Evolutionary conservation across 2,888 invertebrate genomes (phyloP), one percentile per base, ranked within the genome.

Genomic region (Drosophila anomalipes): DNA sequence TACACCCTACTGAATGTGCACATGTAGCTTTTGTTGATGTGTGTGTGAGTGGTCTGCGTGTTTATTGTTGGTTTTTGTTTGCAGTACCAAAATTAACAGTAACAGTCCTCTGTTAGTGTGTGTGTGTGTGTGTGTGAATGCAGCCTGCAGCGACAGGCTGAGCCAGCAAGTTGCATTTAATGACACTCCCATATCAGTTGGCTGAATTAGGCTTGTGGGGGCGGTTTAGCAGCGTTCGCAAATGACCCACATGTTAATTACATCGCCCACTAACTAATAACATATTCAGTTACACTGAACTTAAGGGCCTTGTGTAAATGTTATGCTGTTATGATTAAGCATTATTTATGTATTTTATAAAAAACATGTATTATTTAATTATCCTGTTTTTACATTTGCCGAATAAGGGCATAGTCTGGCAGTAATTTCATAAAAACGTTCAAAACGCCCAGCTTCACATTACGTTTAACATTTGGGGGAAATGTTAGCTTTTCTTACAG

Each of bases 1-100:
- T 74, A 86, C 80, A 81, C 83, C 77, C 82, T 69, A 76, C 85
- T 65, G 49, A 65, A 70, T 73, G 60, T 74, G 61, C 81, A 71
- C 75, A 78, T 83, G 74, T 70, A 75, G 76, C 67, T 82, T 79
- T 80, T 83, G 72, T 83, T 72, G 65, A 62, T 52, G 2, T 63
- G 52, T 52, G 37, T 60, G 37, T 76, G n/a, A n/a, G 47, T 64
- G 63, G 56, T 60, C 28, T 57, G 62, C 44, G 37, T 66, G 49
- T 52, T 70, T 74, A 59, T 68, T 63, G 32, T 64, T 81, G 35
- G 51, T 66, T 60, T 49, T 61, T 33, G 44, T 32, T 33, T 65
- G 12, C 35, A 49, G n/a, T 54, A 61, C 61, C 37, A 44, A 69
- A 68, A 71, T 61, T 68, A 52, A 68, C 70, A 64, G 54, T 75